Base-by-base conservation (phyloP, 2,113 vertebrate genomes). In the Bambusicola thoracicus region DNA sequence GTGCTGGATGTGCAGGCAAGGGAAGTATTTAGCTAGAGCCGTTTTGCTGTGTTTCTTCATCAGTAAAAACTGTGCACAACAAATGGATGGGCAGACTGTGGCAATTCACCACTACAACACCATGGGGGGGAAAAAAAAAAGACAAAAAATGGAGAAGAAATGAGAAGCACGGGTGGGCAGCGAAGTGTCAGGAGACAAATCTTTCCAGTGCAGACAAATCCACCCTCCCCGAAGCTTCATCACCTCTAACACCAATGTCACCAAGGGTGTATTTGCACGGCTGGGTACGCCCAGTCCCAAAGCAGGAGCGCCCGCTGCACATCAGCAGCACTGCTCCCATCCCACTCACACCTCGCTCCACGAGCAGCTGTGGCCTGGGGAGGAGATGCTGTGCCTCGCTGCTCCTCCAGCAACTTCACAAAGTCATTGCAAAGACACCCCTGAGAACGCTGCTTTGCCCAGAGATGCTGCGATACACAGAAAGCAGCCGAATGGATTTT, bases 371-470 rank as follows among this genome's bases (percentile, higher is more conserved):
- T 48, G 59, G 77, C 29, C 66, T 49, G 32, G 4, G 13, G 51
- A 74, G 36, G 81, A 56, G 17, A 18, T 3, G 8, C 29, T 32
- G 11, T 1, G 0, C 15, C 27, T 16, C 20, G 34, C 44, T 63
- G 38, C 73, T 81, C 78, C 70, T 43, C 44, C 51, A 74, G 62
- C 32, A 41, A 85, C 38, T 40, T 63, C 38, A 16, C 89, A 95
- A 94, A 96, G 90, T 84, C 92, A 81, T 32, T 67, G 72, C 90
- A 85, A 95, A 96, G 92, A 78, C 81, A 87, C 81, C 78, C 46
- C 40, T 65, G 67, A 89, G 81, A 87, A 77, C 0, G 32, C 25
- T 34, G 92, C 67, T 83, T 36, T 69, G 68, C 6, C 4, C 85
- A 78, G 87, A 94, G 87, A 94, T 63, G 65, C 36, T 89, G 51